These are phyloP conservation scores for Cyclargus thomasi DNA, from an alignment of 1,140 invertebrate species.

Conservation along the genomic window DNA sequence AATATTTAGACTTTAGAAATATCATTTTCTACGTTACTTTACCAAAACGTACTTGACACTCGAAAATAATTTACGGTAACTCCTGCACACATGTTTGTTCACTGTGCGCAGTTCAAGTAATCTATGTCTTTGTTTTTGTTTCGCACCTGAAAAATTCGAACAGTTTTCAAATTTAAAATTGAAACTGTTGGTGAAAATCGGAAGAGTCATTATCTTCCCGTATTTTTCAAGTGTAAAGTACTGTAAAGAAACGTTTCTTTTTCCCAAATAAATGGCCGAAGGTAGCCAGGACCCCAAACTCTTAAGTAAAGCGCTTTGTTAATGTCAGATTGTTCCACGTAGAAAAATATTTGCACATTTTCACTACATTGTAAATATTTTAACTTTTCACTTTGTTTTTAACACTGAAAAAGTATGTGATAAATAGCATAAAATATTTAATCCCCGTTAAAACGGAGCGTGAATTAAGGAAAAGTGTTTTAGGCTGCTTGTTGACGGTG, in stretches of 20 bases:
- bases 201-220: neutral
- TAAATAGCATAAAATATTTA: constrained; percentile 13
- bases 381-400: constrained; percentile 28
- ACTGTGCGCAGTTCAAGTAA: neutral
- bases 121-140: neutral
- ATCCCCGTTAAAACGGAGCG: neutral
- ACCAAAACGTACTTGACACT: neutral
- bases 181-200: neutral
- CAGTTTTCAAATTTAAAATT: neutral
- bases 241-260: neutral
- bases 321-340: constrained; percentile 26
- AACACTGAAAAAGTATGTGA: constrained; percentile 20
- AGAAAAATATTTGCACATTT: constrained; percentile 30
- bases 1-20: neutral
- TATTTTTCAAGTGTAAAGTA: constrained; percentile 12
- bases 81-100: neutral
- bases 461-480: neutral
- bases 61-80: neutral
- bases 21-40: neutral
- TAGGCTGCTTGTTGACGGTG: neutral
- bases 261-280: neutral
- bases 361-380: constrained; percentile 26
- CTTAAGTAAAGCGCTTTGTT: constrained; percentile 25
- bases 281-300: constrained; percentile 12
- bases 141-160: neutral